phyloP scores from a whole-genome alignment of 1,140 invertebrate species.

The Eurosta solidaginis region DNA sequence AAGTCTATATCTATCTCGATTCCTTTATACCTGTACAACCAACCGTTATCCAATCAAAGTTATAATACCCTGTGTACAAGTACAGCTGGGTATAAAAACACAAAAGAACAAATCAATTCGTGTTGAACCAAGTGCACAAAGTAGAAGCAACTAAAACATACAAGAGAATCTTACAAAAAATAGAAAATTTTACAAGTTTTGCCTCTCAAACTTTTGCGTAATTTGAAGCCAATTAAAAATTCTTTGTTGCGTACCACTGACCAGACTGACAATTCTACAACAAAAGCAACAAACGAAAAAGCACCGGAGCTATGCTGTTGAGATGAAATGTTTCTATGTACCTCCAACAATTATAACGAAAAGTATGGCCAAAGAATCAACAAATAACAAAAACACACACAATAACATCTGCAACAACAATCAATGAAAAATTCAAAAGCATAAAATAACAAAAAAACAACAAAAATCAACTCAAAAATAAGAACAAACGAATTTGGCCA shows the following conservation, averaged over 20 bases:
- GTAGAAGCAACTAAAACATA: neutral
- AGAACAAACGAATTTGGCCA: neutral
- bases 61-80: no score
- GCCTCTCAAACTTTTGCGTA: neutral
- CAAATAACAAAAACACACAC: neutral
- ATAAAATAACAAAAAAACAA: neutral
- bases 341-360: neutral
- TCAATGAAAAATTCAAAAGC: neutral
- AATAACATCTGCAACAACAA: neutral
- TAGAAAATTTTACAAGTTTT: neutral
- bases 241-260: constrained; percentile 14
- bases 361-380: neutral
- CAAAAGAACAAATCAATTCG: no score
- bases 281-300: neutral
- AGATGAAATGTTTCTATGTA: neutral
- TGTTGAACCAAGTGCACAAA: no score
- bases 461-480: neutral
- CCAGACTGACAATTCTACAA: neutral
- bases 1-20: no score
- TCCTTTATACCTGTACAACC: no score
- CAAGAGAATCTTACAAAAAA: neutral
- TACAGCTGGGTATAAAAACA: no score
- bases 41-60: no score
- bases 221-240: constrained; percentile 25
- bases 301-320: neutral